Percentiles rank a stretch among this genome's conserved stretches.
Conservation (phyloP, 2,888 invertebrate species). For the Cheilosia vernalis region DNA sequence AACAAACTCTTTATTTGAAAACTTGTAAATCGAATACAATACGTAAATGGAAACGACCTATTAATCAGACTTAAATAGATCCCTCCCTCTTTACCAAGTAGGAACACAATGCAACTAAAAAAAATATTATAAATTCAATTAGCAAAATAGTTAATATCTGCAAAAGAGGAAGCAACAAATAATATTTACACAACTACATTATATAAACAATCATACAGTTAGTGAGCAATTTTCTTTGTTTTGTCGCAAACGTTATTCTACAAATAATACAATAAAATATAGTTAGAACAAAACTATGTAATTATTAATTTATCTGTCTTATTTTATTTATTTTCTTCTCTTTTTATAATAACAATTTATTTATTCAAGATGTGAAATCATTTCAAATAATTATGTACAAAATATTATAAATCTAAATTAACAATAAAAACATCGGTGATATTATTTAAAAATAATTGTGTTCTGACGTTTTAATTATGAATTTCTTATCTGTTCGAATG, state of each 20-base stretch:
- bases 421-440: slow-evolving; percentile 75
- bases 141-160: slow-evolving; percentile 71
- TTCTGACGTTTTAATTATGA: too few species aligned
- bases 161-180: slow-evolving; percentile 63
- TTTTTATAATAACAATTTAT: slow-evolving; percentile 29
- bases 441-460: slow-evolving; percentile 51
- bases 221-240: slow-evolving; percentile 53
- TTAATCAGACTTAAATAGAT: slow-evolving; percentile 49
- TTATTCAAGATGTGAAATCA: slow-evolving; percentile 34
- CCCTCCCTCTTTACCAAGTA: slow-evolving; percentile 6
- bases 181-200: slow-evolving; percentile 42
- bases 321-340: slow-evolving; percentile 20
- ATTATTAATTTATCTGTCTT: slow-evolving; percentile 1
- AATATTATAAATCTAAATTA: slow-evolving; percentile 71
- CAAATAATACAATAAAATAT: slow-evolving; percentile 22
- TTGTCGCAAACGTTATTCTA: slow-evolving; percentile 38
- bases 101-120: slow-evolving; percentile 55
- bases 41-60: slow-evolving; percentile 47
- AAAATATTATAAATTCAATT: slow-evolving; percentile 47
- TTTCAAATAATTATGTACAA: slow-evolving; percentile 70
- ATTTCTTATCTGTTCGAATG: too few species aligned
- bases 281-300: slow-evolving; percentile 17
- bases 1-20: slow-evolving; percentile 61
- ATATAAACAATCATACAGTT: slow-evolving; percentile 72
- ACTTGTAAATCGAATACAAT: slow-evolving; percentile 56